These are phyloP conservation scores for Thera britannica DNA, from an alignment of 2,888 invertebrate genomes.

Conservation along the genomic window DNA sequence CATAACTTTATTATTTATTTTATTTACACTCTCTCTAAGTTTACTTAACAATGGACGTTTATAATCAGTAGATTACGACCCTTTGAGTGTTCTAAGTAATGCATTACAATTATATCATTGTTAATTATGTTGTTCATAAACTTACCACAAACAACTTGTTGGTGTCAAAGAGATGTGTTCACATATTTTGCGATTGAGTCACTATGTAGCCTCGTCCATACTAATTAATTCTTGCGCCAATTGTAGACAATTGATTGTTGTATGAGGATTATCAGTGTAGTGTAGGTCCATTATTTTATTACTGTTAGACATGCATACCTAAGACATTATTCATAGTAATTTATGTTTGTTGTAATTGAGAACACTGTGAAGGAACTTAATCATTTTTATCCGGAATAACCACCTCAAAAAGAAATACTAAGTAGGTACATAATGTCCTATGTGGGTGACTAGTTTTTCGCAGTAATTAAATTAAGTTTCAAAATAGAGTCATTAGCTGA, in stretches of 20 bases:
- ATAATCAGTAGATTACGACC: not conserved
- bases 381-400: too few species aligned
- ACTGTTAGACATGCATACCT: not conserved
- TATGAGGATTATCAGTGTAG: slow-evolving; percentile 1
- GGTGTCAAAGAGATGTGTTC: slow-evolving; percentile 42
- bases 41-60: not conserved
- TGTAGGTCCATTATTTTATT: not conserved
- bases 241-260: slow-evolving; percentile 33
- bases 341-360: not conserved
- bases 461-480: too few species aligned
- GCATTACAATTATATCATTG: not conserved
- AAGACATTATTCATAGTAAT: too few species aligned
- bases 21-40: not conserved
- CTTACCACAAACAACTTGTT: slow-evolving; percentile 27
- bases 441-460: too few species aligned
- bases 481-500: too few species aligned
- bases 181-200: slow-evolving; percentile 65
- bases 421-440: too few species aligned
- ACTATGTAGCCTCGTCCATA: slow-evolving; percentile 48
- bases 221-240: slow-evolving; percentile 55
- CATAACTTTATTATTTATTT: not conserved
- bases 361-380: not conserved
- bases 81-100: not conserved
- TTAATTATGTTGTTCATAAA: not conserved
- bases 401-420: too few species aligned